These are phyloP conservation scores for Candoia aspera DNA, from an alignment of 2,113 vertebrate species.

Conservation along the genomic window DNA sequence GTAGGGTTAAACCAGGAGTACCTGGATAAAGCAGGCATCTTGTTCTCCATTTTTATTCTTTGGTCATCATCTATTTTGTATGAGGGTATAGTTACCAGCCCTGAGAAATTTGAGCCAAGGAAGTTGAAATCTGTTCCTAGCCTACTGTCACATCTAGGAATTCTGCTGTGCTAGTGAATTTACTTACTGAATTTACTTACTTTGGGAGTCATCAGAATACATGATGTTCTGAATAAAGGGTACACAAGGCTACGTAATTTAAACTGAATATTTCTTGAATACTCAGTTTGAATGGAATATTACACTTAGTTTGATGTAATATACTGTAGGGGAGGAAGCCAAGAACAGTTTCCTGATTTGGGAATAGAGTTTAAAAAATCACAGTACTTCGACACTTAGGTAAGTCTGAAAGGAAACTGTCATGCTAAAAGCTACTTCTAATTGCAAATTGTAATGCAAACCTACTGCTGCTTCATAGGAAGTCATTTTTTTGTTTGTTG, in stretches of 20 bases:
- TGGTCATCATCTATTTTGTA: background rate
- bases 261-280: background rate
- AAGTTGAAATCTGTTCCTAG: background rate
- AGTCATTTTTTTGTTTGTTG: conserved; percentile 1
- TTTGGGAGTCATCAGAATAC: conserved; percentile 2
- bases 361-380: background rate
- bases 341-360: background rate
- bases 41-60: background rate
- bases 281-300: background rate
- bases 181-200: background rate
- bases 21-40: background rate
- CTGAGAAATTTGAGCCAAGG: no score
- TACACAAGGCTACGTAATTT: background rate
- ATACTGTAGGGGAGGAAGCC: background rate
- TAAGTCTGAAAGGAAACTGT: background rate
- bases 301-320: background rate
- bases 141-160: background rate
- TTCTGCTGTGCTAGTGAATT: background rate
- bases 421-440: background rate
- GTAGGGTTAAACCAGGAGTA: background rate
- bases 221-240: background rate
- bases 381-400: background rate
- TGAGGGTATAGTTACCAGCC: no score
- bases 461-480: background rate
- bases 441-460: conserved; percentile 12